Evolutionary conservation across 2,888 invertebrate species (phyloP), one percentile per base, ranked within the genome.

Genomic region (Caradrina clavipalpis): DNA sequence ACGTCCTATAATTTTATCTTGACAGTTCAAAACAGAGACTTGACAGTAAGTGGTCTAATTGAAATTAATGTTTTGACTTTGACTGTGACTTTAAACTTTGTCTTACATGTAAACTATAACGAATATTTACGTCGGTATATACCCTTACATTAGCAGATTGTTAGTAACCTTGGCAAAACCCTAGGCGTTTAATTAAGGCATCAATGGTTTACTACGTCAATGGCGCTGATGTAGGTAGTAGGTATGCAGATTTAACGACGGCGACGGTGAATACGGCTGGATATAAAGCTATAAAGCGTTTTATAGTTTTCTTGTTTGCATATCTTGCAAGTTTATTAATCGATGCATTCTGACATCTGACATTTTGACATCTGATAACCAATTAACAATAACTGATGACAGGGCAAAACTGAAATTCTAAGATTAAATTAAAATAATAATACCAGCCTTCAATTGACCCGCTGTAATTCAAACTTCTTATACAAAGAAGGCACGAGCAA

Each of bases 111-210:
- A 67, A 59, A 47, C 26, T 51, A 15, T 21, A 5, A 35, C 6
- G 47, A 35, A 55, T 26, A 53, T 6, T 13, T 21, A 31, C 22
- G 15, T 45, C 49, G 22, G 49, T 64, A 50, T 11, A 22, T 51
- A 45, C 13, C 6, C 19, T 42, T 49, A 63, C 57, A 65, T 65
- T 57, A 58, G 50, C 65, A 73, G 66, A 66, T 71, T 64, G 77
- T 63, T 22, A 22, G 57, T 39, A 53, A 61, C 63, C 69, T 78
- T 64, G 68, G 56, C 50, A 54, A 56, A 59, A 50, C 60, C 11
- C 8, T 53, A 60, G n/a, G 50, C 2, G 45, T 68, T 68, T 73
- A 69, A 73, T 76, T 76, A 73, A 68, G 50, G 57, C 50, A 54
- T 73, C 63, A 73, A 61, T 66, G 57, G 63, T 59, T 63, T 59